Percentiles rank a stretch among this genome's conserved stretches.
phyloP scores from a whole-genome alignment of 2,888 invertebrate genomes.

The Drosophila robusta region DNA sequence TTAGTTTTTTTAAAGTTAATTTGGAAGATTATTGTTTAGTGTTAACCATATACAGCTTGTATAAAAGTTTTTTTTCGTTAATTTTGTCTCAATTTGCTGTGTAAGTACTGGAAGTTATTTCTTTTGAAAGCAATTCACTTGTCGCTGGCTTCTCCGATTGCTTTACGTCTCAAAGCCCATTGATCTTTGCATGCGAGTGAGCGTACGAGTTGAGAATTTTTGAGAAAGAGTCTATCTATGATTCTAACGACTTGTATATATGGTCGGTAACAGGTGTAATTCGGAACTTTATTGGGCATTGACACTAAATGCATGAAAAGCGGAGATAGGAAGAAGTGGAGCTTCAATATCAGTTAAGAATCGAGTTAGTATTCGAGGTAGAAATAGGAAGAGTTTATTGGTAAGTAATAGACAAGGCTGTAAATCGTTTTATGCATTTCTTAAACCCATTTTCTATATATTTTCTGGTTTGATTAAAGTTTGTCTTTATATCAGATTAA shows the following conservation, averaged over 20 bases:
- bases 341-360: neutral
- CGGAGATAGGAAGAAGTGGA: neutral
- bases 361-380: neutral
- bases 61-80: slow-evolving; percentile 48
- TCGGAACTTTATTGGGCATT: neutral
- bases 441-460: neutral
- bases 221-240: slow-evolving; percentile 5
- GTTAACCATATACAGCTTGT: slow-evolving; percentile 65
- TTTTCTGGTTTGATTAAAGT: too few relatives aligned
- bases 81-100: slow-evolving; percentile 26
- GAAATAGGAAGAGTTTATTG: neutral
- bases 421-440: neutral
- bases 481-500: too few relatives aligned
- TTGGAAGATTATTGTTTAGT: slow-evolving; percentile 74
- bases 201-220: slow-evolving; percentile 11
- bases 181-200: slow-evolving; percentile 15
- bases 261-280: neutral
- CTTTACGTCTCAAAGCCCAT: slow-evolving; percentile 22
- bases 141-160: slow-evolving; percentile 17
- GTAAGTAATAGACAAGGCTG: neutral
- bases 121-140: slow-evolving; percentile 18
- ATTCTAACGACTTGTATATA: slow-evolving; percentile 2
- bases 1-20: slow-evolving; percentile 59
- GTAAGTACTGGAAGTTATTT: slow-evolving; percentile 49
- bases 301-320: neutral